Conservation (phyloP, 2,888 invertebrate genomes). For the Mimumesa dahlbomi region DNA sequence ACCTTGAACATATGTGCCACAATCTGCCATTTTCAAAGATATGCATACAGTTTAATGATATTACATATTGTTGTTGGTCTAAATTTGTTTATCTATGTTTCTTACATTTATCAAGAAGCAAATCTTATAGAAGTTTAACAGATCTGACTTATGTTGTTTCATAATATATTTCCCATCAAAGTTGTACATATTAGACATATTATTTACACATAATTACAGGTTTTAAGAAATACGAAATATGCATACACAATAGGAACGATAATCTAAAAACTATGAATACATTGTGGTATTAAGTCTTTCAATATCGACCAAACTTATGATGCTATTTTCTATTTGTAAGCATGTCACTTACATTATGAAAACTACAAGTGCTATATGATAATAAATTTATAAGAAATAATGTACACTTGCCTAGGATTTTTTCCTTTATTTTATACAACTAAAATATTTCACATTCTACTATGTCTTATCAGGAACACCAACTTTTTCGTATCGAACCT, state of each 20-base stretch:
- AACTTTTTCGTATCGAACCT: background rate
- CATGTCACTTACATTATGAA: conserved; percentile 20
- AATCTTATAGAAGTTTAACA: conserved; percentile 5
- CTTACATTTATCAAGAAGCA: conserved; percentile 2
- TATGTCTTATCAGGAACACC: conserved; percentile 12
- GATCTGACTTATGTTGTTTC: conserved; percentile 33
- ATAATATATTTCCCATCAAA: conserved; percentile 32
- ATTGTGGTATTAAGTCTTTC: no score
- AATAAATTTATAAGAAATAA: conserved; percentile 51
- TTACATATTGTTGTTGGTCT: background rate
- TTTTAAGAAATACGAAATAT: no score
- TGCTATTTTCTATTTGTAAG: conserved; percentile 19
- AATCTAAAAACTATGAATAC: no score
- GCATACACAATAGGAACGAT: no score
- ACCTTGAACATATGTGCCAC: conserved; percentile 38
- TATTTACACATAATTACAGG: no score
- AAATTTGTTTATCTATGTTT: no score
- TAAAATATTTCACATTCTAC: background rate
- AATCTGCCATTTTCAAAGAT: conserved; percentile 23
- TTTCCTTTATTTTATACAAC: no score
- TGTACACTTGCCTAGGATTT: conserved; percentile 15
- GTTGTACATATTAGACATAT: conserved; percentile 39
- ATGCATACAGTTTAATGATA: conserved; percentile 13
- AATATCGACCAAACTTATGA: no score
- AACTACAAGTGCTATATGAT: conserved; percentile 10